Conservation (phyloP, 2,797 vertebrate species). For the Tiaroga cobitis region DNA sequence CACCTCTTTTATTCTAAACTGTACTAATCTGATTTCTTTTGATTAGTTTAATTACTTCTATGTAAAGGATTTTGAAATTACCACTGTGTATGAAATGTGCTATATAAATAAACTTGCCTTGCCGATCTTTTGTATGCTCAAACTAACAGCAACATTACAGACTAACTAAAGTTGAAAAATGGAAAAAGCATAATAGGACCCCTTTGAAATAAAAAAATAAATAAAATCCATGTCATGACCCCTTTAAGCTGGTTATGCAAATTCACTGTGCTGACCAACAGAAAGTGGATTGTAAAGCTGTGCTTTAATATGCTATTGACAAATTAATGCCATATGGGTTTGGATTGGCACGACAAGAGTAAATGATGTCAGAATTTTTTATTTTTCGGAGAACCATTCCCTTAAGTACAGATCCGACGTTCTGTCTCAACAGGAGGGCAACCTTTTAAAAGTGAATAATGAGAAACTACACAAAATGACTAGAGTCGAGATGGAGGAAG, state of each 20-base stretch:
- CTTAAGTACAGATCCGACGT: constrained; percentile 68
- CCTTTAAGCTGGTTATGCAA: not conserved
- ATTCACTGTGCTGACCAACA: not conserved
- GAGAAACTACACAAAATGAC: constrained; percentile 56
- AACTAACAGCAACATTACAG: too few relatives aligned
- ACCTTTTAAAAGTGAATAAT: constrained; percentile 68
- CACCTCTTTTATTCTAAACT: too few relatives aligned
- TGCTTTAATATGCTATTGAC: not conserved
- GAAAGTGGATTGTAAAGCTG: not conserved
- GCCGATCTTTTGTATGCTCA: too few relatives aligned
- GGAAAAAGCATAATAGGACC: too few relatives aligned
- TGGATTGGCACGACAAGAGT: not conserved
- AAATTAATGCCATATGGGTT: not conserved
- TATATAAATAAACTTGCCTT: too few relatives aligned
- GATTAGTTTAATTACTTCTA: too few relatives aligned
- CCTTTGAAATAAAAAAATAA: too few relatives aligned
- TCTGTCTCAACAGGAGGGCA: constrained; percentile 72
- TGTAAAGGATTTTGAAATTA: too few relatives aligned
- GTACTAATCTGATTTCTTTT: too few relatives aligned
- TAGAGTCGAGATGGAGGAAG: constrained; percentile 61
- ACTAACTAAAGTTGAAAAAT: too few relatives aligned
- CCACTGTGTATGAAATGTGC: too few relatives aligned
- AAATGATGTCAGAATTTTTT: not conserved
- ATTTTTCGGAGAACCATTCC: constrained; percentile 52
- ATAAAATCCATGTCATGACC: not conserved